Base-by-base conservation (phyloP, 2,113 vertebrate species). In the Oncorhynchus masou region DNA sequence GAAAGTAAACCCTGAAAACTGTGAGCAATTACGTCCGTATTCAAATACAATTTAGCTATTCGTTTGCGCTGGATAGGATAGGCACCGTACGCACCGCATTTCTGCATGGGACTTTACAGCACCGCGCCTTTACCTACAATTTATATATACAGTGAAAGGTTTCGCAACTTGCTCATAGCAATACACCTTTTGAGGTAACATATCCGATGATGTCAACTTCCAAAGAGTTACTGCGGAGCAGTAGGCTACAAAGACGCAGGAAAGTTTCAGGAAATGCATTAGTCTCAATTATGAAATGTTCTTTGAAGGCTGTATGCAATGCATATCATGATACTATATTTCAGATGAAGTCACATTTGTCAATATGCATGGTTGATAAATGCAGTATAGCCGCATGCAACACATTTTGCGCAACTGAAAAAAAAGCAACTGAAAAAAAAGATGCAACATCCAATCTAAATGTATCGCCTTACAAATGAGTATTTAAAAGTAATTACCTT, bases 401-500 rank as follows among this genome's bases (percentile, higher is more conserved):
- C 54, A 57, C 15, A 57, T 57, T 57, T 57, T 20, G 54, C 20
- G 54, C 54, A 57, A 57, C 54, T 57, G 20, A 20, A 62, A 62
- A 62, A 62, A n/a, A 62, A 3, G 54, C 54, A 57, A 57, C 54
- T 57, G 19, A 57, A 62, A 62, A 62, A 27, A n/a, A 62, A 4
- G 13, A 54, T 54, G 51, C 5, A 54, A 54, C 51, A 16, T 54
- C 39, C 20, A 19, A 45, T 54, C 5, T 54, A 19, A 54, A 54
- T 5, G 9, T 62, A 62, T 62, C 24, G 59, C 19, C 59, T 62
- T 8, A 62, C 59, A 31, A 68, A 68, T 19, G 20, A 68, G 31
- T 34, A 29, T 74, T 57, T 74, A 67, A 15, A 59, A 39, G 60
- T 69, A 73, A 85, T 93, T 97, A 97, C 97, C 97, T 98, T 98